phyloP scores from a whole-genome alignment of 2,113 vertebrate species.

The Rhipidura dahli region DNA sequence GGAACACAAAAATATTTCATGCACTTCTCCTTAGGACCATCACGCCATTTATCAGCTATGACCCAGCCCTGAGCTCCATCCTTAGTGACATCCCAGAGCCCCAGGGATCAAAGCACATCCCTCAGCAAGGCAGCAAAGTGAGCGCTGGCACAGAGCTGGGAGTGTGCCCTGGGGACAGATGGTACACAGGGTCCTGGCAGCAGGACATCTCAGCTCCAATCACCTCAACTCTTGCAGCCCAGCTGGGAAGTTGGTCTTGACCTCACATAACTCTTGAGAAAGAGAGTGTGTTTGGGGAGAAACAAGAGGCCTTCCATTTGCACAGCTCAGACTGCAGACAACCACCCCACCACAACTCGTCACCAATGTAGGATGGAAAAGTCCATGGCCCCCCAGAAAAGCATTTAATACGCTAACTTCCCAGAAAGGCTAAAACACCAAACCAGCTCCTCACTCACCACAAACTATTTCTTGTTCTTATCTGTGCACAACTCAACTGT shows the following conservation, averaged over 20 bases:
- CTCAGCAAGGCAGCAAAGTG: not conserved
- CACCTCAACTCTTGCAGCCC: not conserved
- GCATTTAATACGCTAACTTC: not conserved
- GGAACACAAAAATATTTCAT: not conserved
- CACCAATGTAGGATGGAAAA: not conserved
- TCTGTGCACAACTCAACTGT: not conserved
- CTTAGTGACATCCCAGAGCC: not conserved
- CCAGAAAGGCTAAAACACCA: not conserved
- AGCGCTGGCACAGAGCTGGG: rapidly evolving
- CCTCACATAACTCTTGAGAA: not conserved
- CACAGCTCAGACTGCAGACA: not conserved
- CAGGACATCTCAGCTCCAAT: not conserved
- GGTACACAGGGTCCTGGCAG: rapidly evolving
- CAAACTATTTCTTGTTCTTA: not conserved
- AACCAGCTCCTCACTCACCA: not conserved
- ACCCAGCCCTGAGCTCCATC: not conserved
- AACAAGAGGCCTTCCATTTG: not conserved
- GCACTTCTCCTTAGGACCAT: not conserved
- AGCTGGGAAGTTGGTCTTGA: not conserved
- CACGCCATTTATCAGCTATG: not conserved
- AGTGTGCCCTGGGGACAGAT: not conserved
- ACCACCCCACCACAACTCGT: not conserved
- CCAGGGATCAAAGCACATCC: not conserved
- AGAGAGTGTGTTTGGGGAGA: not conserved
- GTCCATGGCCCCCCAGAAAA: too few relatives aligned